Base-by-base conservation (phyloP, 2,113 vertebrate genomes). In the Climacteris rufus region DNA sequence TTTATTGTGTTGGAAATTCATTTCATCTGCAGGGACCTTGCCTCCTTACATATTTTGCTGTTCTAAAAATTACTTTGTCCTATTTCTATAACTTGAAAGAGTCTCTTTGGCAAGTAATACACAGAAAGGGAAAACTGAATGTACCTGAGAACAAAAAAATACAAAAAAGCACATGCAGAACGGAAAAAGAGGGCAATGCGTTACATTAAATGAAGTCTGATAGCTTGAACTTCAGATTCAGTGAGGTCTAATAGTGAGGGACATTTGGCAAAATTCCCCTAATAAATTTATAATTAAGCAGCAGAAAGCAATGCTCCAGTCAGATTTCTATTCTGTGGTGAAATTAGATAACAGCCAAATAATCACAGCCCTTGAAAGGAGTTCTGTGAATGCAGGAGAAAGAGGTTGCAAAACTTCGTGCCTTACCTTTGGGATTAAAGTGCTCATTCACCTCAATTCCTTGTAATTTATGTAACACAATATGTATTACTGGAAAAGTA, bases 51-150 rank as follows among this genome's bases (percentile, higher is more conserved):
- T 90, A 93, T 95, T 90, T 88, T 91, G 78, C 71, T 83, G 63
- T 80, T 96, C 90, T 94, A 90, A 97, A 94, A 95, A 96, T 94
- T 30, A 77, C 85, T 91, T 88, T 0, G 54, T 80, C 85, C 84
- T 89, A 86, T 95, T 96, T 95, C 87, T 88, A 1, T 66, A 70
- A 91, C 71, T 94, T 83, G 87, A 96, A 97, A 97, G 54, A 94
- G 64, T 30, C 42, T 83, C 70, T 91, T 40, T 44, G 66, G 75
- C 54, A 90, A 96, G 88, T 70, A 91, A 91, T 76, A 56, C 74
- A 35, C 81, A 80, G 78, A 83, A 87, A 84, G 42, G 50, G 84
- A 94, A 94, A 96, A 94, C 3, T 47, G 85, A 91, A 83, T 24
- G 16, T 75, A 86, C 63, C 71, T 76, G 90, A 66, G 59, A 91